phyloP scores from a whole-genome alignment of 2,888 invertebrate genomes.

The Gisinianus flammeolus region DNA sequence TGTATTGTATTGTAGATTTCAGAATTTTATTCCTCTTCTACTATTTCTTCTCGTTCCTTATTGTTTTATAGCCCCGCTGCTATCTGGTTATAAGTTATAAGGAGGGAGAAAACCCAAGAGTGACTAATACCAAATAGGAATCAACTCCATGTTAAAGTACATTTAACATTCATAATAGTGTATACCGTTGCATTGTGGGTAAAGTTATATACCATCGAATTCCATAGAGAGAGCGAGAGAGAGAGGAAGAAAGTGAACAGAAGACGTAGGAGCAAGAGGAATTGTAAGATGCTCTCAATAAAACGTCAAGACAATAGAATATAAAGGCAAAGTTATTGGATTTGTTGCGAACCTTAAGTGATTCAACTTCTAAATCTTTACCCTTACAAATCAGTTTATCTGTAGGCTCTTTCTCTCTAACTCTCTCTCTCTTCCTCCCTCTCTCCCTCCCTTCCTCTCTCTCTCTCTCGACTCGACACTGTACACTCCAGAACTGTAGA shows the following conservation, averaged over 20 bases:
- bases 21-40: no score
- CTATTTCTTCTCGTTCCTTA: no score
- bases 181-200: background rate
- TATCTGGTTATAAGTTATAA: no score
- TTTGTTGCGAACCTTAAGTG: background rate
- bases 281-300: background rate
- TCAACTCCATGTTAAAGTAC: background rate
- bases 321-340: background rate
- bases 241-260: background rate
- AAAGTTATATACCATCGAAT: background rate
- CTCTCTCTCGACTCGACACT: background rate
- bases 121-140: no score
- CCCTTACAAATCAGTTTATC: background rate
- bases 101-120: no score
- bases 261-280: background rate
- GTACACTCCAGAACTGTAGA: background rate
- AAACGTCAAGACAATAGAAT: background rate
- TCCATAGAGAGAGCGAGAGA: background rate
- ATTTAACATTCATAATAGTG: background rate
- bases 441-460: background rate
- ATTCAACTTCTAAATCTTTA: background rate
- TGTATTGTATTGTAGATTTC: no score
- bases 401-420: background rate
- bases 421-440: background rate
- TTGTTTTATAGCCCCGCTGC: no score